These are phyloP conservation scores for Drosophila dives DNA, from an alignment of 2,888 invertebrate species.

Conservation along the genomic window DNA sequence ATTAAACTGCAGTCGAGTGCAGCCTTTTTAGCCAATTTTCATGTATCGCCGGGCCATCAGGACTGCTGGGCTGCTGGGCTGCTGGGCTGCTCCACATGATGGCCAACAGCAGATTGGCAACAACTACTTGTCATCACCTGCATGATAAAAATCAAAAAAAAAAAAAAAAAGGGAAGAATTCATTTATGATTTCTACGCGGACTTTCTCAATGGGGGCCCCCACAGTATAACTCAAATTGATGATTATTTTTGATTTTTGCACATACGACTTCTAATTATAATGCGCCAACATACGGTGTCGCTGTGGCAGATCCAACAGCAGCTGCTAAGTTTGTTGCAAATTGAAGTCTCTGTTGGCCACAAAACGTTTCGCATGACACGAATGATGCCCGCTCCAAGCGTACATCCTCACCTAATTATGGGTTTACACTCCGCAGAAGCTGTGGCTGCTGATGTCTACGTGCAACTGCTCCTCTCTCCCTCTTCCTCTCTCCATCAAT, in stretches of 20 bases:
- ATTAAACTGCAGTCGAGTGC: conserved; percentile 72
- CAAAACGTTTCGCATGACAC: conserved; percentile 70
- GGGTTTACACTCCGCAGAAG: conserved; percentile 43
- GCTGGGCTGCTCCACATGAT: conserved; percentile 42
- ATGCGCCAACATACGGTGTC: conserved; percentile 32
- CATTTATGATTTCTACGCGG: conserved; percentile 49
- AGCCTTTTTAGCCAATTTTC: conserved; percentile 61
- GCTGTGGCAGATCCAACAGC: conserved; percentile 44
- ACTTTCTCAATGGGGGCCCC: conserved; percentile 59
- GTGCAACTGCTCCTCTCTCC: neutral
- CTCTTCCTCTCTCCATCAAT: too few species aligned
- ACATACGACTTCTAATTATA: conserved; percentile 72
- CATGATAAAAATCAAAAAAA: neutral
- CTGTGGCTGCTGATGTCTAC: conserved; percentile 16
- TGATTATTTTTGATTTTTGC: conserved; percentile 75
- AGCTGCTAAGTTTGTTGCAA: conserved; percentile 61
- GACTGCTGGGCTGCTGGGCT: conserved; percentile 33
- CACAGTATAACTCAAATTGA: conserved; percentile 58
- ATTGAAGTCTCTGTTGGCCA: conserved; percentile 59
- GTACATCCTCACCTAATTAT: conserved; percentile 56
- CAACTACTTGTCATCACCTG: conserved; percentile 31
- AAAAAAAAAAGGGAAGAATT: conserved; percentile 5
- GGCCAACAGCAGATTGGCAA: conserved; percentile 24
- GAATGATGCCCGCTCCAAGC: conserved; percentile 17
- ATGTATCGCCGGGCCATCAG: conserved; percentile 64